phyloP scores from a whole-genome alignment of 2,113 vertebrate species.

The Mungos mungo region DNA sequence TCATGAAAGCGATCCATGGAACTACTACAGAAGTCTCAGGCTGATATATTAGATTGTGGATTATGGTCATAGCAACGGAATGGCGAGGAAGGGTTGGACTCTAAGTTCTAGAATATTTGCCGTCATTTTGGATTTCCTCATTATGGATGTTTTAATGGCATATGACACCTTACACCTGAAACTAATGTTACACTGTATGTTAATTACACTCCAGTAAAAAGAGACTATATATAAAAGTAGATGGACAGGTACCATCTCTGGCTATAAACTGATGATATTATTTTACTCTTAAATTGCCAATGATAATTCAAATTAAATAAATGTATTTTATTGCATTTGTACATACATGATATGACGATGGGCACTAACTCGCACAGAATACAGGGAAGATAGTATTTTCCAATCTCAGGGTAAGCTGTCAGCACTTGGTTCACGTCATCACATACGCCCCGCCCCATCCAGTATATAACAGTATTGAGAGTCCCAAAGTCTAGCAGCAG shows the following conservation, averaged over 20 bases:
- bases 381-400: not conserved
- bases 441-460: not conserved
- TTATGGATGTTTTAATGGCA: not conserved
- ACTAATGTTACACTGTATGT: not conserved
- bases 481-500: not conserved
- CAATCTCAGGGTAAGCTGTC: not conserved
- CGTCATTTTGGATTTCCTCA: not conserved
- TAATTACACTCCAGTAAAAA: not conserved
- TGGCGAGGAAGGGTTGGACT: not conserved
- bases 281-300: constrained; percentile 10
- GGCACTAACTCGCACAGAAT: constrained; percentile 4
- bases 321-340: not conserved
- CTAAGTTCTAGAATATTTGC: not conserved
- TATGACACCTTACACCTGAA: not conserved
- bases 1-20: not conserved
- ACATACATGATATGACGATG: not conserved
- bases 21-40: not conserved
- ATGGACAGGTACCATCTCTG: not conserved
- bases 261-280: not conserved
- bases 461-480: not conserved
- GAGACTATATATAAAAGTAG: not conserved
- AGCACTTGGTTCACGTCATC: not conserved
- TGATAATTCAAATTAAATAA: constrained; percentile 36
- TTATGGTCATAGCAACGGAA: not conserved
- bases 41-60: not conserved